A percentile compares a stretch with the other conserved stretches of the same genome.
Conservation (phyloP, 1,140 invertebrate genomes). For the Apis dorsata region DNA sequence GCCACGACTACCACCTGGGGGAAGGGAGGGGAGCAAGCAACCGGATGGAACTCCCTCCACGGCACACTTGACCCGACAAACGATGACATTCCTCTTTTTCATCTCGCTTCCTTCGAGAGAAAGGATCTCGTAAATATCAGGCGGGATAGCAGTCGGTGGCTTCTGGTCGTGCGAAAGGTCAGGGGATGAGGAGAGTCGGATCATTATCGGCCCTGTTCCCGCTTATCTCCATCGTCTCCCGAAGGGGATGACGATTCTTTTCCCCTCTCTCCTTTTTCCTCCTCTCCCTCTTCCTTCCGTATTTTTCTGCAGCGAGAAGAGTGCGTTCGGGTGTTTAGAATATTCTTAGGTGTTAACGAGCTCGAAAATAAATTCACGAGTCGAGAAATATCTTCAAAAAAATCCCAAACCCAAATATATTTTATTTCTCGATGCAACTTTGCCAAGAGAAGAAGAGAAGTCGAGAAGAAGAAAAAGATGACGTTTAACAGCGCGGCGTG, state of each 20-base stretch:
- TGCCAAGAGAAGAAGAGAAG: no score
- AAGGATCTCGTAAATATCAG: slow-evolving; percentile 47
- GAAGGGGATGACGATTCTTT: slow-evolving; percentile 7
- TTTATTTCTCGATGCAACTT: no score
- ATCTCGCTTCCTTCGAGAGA: slow-evolving; percentile 40
- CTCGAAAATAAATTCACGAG: no score
- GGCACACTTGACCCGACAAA: slow-evolving; percentile 60
- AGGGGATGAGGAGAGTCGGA: slow-evolving; percentile 3
- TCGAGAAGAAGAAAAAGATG: background rate
- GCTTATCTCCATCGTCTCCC: background rate
- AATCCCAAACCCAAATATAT: no score
- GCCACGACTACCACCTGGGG: background rate
- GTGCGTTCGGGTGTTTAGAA: background rate
- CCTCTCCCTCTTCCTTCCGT: background rate
- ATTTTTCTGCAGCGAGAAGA: background rate
- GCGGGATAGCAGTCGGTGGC: background rate
- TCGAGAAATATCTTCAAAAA: background rate
- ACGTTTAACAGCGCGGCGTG: slow-evolving; percentile 14
- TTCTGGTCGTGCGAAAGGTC: slow-evolving; percentile 15
- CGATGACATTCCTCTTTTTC: slow-evolving; percentile 65
- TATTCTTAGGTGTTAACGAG: background rate
- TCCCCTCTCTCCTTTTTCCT: background rate
- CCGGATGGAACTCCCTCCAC: background rate
- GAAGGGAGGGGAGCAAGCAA: background rate
- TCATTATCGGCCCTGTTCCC: slow-evolving; percentile 11